Conservation (phyloP, 2,113 vertebrate species). For the Bothrops jararaca region DNA sequence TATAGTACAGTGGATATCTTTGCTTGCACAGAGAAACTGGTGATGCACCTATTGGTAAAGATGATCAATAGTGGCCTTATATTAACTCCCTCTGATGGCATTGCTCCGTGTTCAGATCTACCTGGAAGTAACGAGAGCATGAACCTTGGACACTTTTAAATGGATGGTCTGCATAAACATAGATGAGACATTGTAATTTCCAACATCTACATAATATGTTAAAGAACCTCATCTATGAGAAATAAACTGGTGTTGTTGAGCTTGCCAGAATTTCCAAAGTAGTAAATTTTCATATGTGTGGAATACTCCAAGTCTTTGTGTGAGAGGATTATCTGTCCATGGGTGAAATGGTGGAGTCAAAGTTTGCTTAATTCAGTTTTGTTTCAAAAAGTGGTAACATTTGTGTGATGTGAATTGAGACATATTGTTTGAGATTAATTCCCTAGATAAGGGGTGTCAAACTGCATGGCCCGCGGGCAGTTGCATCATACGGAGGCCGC, state of each 20-base stretch:
- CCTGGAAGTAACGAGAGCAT: neutral
- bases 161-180: neutral
- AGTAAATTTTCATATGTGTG: neutral
- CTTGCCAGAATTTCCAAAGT: neutral
- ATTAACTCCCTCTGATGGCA: neutral
- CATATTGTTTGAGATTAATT: neutral
- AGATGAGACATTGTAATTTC: neutral
- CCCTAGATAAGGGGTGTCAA: neutral
- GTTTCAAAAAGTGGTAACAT: neutral
- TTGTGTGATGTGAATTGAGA: neutral
- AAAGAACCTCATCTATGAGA: neutral
- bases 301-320: neutral
- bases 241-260: neutral
- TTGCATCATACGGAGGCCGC: too few species aligned
- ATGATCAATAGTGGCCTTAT: neutral
- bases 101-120: neutral
- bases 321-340: neutral
- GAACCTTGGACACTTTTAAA: neutral
- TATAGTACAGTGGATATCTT: neutral
- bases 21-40: neutral
- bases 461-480: too few species aligned
- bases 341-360: neutral
- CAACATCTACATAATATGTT: neutral
- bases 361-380: neutral
- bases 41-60: neutral